A percentile compares a stretch with the other conserved stretches of the same genome.
phyloP scores from a whole-genome alignment of 2,113 vertebrate species.

The Scomber scombrus region DNA sequence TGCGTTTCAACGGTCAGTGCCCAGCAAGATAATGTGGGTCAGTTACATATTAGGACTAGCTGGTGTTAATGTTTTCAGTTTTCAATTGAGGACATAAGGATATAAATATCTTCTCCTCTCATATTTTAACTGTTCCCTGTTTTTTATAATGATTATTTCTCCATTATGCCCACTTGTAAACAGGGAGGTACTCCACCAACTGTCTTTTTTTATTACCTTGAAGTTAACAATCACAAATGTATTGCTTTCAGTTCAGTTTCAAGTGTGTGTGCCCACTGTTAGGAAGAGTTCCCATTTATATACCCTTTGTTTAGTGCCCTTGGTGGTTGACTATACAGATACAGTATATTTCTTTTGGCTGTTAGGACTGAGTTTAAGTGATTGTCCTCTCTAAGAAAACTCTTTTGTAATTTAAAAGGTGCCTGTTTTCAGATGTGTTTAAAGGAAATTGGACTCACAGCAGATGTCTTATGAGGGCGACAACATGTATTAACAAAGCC shows the following conservation, averaged over 20 bases:
- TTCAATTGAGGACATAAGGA: not conserved
- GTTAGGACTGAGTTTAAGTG: not conserved
- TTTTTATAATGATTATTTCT: conserved; percentile 1
- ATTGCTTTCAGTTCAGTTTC: conserved; percentile 7
- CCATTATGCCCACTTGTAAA: not conserved
- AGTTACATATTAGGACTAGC: not conserved
- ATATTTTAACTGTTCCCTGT: not conserved
- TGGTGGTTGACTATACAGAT: not conserved
- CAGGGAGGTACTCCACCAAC: not conserved
- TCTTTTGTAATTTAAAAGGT: too few species aligned
- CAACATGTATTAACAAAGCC: too few species aligned
- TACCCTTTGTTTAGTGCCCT: conserved; percentile 3
- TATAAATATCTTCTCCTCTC: not conserved
- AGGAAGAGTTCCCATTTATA: not conserved
- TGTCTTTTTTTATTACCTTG: not conserved
- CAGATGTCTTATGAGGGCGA: too few species aligned
- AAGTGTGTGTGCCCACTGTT: not conserved
- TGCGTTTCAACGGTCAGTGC: conserved; percentile 8
- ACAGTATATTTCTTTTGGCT: not conserved
- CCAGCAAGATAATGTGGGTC: not conserved
- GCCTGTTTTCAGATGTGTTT: not conserved
- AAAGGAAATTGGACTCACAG: not conserved
- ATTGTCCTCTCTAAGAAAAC: too few species aligned
- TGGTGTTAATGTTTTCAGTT: not conserved
- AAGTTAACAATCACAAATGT: conserved; percentile 2